These are phyloP conservation scores for Sarcophilus harrisii DNA, from an alignment of 2,797 vertebrate genomes.

Conservation along the genomic window DNA sequence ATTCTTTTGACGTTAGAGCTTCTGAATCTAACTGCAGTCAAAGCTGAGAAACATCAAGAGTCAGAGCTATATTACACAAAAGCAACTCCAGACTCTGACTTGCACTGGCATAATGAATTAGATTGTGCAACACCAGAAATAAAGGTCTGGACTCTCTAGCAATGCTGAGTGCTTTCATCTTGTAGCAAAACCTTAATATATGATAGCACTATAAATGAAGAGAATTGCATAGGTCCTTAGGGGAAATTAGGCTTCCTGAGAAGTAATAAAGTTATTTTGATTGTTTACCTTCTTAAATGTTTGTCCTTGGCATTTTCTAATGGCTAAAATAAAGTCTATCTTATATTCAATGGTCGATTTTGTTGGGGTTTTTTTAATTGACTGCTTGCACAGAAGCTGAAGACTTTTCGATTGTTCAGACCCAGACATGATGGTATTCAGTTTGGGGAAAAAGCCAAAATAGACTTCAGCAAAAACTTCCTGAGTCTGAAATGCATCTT, in stretches of 20 bases:
- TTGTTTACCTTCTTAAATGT: not conserved
- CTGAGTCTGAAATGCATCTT: not conserved
- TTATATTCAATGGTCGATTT: not conserved
- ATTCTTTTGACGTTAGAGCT: conserved; percentile 2
- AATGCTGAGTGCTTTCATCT: not conserved
- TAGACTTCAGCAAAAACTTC: not conserved
- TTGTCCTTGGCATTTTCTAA: not conserved
- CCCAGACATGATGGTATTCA: not conserved
- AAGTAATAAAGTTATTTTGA: not conserved
- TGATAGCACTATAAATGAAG: not conserved
- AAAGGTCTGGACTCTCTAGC: not conserved
- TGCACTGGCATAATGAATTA: not conserved
- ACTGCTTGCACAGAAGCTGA: not conserved
- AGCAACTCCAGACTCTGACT: not conserved
- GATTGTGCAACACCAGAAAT: not conserved
- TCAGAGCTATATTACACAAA: not conserved
- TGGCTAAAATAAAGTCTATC: not conserved
- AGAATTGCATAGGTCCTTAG: not conserved
- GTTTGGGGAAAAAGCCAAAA: not conserved
- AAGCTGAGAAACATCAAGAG: not conserved
- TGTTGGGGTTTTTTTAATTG: not conserved
- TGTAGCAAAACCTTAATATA: not conserved
- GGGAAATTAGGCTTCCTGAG: not conserved
- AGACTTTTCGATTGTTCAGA: not conserved
- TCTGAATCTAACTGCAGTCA: not conserved